Evolutionary conservation across 2,113 vertebrate genomes (phyloP).

Genomic region (Rhagologus leucostigma): DNA sequence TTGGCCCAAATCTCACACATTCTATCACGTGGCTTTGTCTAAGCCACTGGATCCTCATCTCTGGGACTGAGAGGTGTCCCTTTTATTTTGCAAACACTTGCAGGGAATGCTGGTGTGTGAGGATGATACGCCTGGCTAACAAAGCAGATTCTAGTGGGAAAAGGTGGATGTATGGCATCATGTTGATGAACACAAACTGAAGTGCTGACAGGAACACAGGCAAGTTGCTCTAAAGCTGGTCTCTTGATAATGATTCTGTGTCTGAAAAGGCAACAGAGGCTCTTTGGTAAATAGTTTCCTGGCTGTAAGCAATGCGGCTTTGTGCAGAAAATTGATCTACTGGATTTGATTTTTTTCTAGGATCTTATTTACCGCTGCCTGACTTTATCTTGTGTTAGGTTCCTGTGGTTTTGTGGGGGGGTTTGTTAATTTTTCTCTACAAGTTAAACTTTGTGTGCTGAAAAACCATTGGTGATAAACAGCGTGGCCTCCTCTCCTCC

Average conservation of each 20-base stretch:
- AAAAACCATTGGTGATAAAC: neutral
- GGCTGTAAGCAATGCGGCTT: neutral
- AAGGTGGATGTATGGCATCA: neutral
- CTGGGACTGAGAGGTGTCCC: neutral
- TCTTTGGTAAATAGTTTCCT: neutral
- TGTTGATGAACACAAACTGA: neutral
- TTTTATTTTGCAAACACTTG: neutral
- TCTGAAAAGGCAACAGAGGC: neutral
- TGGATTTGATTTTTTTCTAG: neutral
- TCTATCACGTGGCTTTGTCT: neutral
- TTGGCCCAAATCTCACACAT: neutral
- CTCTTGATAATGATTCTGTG: neutral
- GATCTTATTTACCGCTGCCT: neutral
- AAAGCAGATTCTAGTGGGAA: neutral
- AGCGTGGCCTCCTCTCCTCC: neutral
- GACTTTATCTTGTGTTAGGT: neutral
- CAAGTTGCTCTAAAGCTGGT: neutral
- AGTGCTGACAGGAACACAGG: neutral
- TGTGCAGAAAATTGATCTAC: neutral
- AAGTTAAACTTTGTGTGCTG: neutral
- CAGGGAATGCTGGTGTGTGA: neutral
- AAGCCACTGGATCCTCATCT: neutral
- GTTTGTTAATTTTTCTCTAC: neutral
- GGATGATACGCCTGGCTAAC: neutral
- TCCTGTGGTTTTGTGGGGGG: neutral